Evolutionary conservation across 1,140 invertebrate genomes (phyloP).

Genomic region (Drosophila oshimai): DNA sequence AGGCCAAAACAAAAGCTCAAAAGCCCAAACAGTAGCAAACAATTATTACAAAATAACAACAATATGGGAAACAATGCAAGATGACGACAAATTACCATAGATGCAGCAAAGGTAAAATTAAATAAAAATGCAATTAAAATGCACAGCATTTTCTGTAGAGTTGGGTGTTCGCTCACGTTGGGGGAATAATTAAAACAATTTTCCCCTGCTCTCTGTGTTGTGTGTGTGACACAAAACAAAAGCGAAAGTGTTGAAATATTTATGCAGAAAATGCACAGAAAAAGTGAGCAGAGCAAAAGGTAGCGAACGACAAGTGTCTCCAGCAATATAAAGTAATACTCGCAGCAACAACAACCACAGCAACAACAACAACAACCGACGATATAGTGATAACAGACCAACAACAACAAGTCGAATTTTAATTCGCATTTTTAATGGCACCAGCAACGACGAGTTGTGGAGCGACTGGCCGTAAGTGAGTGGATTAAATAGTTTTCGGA

Average conservation of each 20-base stretch:
- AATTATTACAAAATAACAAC: constrained; percentile 71
- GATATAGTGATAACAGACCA: constrained; percentile 19
- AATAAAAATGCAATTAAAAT: constrained; percentile 80
- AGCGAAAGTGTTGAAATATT: constrained; percentile 81
- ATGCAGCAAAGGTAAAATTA: constrained; percentile 71
- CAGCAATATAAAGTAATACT: constrained; percentile 26
- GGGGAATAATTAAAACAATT: constrained; percentile 76
- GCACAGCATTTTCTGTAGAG: constrained; percentile 42
- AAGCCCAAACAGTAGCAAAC: constrained; percentile 25
- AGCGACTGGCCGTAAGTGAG: constrained; percentile 8
- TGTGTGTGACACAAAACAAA: constrained; percentile 67
- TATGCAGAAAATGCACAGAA: constrained; percentile 75
- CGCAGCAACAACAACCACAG: constrained; percentile 7
- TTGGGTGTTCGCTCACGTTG: constrained; percentile 38
- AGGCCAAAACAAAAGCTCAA: constrained; percentile 33
- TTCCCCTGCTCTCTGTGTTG: constrained; percentile 19
- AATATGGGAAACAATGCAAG: constrained; percentile 24
- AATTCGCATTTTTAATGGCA: constrained; percentile 68
- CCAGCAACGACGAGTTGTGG: background rate
- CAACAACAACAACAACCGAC: background rate
- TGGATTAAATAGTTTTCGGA: background rate
- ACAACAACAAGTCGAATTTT: constrained; percentile 50
- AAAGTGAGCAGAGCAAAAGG: constrained; percentile 32
- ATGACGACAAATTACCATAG: constrained; percentile 75
- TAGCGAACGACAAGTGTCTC: constrained; percentile 51